Evolutionary conservation across 2,888 invertebrate genomes (phyloP).

Genomic region (Petrolisthes cinctipes): DNA sequence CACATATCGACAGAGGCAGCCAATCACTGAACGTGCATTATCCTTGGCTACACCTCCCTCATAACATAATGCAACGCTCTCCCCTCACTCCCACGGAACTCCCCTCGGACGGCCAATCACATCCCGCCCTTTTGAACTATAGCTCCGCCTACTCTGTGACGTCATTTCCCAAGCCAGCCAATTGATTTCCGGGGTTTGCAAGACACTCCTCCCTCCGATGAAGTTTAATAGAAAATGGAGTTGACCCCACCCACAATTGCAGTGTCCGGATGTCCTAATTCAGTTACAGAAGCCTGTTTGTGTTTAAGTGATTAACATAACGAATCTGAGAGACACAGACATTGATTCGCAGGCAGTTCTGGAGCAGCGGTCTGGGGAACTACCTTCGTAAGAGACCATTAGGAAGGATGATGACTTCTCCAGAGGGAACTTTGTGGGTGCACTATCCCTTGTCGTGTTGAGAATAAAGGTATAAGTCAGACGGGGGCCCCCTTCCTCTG

Average conservation of each 20-base stretch:
- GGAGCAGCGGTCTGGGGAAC: slow-evolving; percentile 24
- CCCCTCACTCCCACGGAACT: slow-evolving; percentile 43
- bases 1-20: slow-evolving; percentile 61
- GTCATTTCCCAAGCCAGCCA: slow-evolving; percentile 14
- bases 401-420: slow-evolving; percentile 4
- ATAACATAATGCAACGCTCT: slow-evolving; percentile 53
- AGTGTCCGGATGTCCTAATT: slow-evolving; percentile 57
- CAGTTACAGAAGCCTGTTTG: slow-evolving; percentile 60
- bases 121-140: not conserved
- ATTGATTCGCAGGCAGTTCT: slow-evolving; percentile 57
- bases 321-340: slow-evolving; percentile 52
- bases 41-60: slow-evolving; percentile 61
- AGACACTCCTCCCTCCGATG: slow-evolving; percentile 33
- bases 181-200: not conserved
- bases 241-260: slow-evolving; percentile 45
- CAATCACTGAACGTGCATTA: slow-evolving; percentile 62
- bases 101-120: slow-evolving; percentile 45
- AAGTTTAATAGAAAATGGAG: slow-evolving; percentile 60
- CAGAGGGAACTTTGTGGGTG: slow-evolving; percentile 1
- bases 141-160: slow-evolving; percentile 37
- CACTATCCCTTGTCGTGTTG: not conserved
- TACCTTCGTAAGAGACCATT: not conserved
- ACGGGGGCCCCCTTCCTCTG: not conserved
- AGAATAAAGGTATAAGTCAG: not conserved
- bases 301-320: slow-evolving; percentile 61